Base-by-base conservation (phyloP, 2,888 invertebrate species). In the Leptarthrus brevirostris region DNA sequence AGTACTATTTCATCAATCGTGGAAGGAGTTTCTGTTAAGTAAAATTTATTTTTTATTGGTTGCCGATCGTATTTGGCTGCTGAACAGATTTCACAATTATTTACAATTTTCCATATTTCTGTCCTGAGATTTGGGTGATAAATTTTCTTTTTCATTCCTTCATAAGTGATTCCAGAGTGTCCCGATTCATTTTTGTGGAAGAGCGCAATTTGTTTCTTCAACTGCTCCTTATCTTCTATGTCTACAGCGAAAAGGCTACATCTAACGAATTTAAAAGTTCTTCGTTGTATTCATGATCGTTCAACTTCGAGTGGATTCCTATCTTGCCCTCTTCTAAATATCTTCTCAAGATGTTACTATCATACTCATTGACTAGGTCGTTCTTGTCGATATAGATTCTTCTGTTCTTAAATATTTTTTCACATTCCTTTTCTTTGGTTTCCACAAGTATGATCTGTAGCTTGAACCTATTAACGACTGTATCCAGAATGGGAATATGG, bases 101-200 rank as follows among this genome's bases (percentile, higher is more conserved):
- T 76, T 58, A 77, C 74, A 58, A 75, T 58, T 36, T 72, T 74
- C 69, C 74, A 64, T 44, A 76, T 76, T 52, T 72, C 58, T 61
- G 73, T 36, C 72, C 75, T 66, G 40, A 76, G 61, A 36, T 76
- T 75, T 44, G 75, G 76, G 64, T 75, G 72, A 47, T 77, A 76
- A 69, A 77, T 75, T 52, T 69, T 61, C 20, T 56, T 47, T 71
- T 74, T 77, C 53, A 74, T 72, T 14, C 69, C 74, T 53, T 75
- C 70, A 49, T 74, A 73, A 24, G 74, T 76, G 52, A 75, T 75
- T 52, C 73, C 74, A 26, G 73, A 74, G 71, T 76, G 74, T 30
- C 72, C 75, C 72, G 71, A 58, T 54, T 74, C 66, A 72, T 74
- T 72, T 74, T 76, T 74, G 26, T 75, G 74, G 36, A 69, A 74